Evolutionary conservation across 1,140 invertebrate species (phyloP).

Genomic region (Zaprionus capensis): DNA sequence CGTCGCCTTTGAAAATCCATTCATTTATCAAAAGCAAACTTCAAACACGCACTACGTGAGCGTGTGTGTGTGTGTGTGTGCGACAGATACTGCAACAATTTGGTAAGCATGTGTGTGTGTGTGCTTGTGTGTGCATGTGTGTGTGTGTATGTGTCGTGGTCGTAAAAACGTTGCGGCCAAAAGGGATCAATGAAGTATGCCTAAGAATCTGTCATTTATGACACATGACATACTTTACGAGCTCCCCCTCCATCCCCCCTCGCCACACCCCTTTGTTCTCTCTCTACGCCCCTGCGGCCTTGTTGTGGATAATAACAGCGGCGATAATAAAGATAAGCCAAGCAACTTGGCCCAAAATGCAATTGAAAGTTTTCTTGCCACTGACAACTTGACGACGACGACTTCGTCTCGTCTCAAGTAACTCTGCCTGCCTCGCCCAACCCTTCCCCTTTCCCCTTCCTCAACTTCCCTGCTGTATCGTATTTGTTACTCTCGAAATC

Average conservation of each 20-base stretch:
- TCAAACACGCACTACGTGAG: conserved; percentile 65
- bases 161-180: conserved; percentile 69
- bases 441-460: background rate
- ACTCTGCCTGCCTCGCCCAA: too few relatives aligned
- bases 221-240: conserved; percentile 81
- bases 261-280: background rate
- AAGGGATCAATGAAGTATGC: conserved; percentile 81
- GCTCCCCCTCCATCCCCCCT: background rate
- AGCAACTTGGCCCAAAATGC: conserved; percentile 67
- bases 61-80: conserved; percentile 25
- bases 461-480: background rate
- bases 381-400: conserved; percentile 51
- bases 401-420: conserved; percentile 6
- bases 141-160: conserved; percentile 23
- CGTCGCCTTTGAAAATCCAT: conserved; percentile 81
- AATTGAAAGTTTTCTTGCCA: conserved; percentile 73
- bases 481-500: conserved; percentile 72
- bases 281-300: background rate
- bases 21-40: conserved; percentile 82
- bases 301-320: conserved; percentile 61
- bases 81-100: conserved; percentile 75
- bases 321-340: conserved; percentile 77
- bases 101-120: conserved; percentile 22
- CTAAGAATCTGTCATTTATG: conserved; percentile 82
- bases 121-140: conserved; percentile 4